Evolutionary conservation across 2,113 vertebrate genomes (phyloP), one percentile per base, ranked within the genome.

Genomic region (Tragelaphus imberbis): DNA sequence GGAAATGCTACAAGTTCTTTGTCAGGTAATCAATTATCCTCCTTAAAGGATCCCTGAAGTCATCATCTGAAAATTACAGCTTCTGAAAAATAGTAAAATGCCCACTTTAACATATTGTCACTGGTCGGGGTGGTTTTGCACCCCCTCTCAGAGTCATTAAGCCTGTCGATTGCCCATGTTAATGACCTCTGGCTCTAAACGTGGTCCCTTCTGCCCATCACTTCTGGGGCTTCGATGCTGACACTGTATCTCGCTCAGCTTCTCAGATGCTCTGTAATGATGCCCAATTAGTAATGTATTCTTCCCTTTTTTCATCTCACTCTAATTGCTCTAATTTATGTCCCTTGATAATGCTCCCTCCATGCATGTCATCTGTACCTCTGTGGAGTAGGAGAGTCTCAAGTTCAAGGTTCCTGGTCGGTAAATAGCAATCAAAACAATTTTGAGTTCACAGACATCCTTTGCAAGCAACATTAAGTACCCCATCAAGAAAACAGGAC

Each of bases 241-340:
- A 99, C 98, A 98, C 98, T 97, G 96, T 98, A 98, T 99, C 95
- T 93, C 98, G 98, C 99, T 98, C 59, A 98, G 95, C 97, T 97
- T 97, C 95, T 97, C 97, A 93, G 98, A 98, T 98, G 97, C 97
- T 98, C 98, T 98, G 99, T 99, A 99, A 99, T 98, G 98, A 82
- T 95, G 94, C 94, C 75, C 97, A 97, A 99, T 99, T 99, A 99
- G 99, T 98, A 98, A 99, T 98, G 94, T 88, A 98, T 98, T 92
- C 97, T 98, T 97, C 97, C 95, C 95, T 98, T 97, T 98, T 97
- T 98, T 97, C 96, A 96, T 96, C 98, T 97, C 98, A 96, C 98
- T 98, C 98, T 98, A 98, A 98, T 98, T 97, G 98, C 98, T 98
- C 95, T 99, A 97, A 98, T 98, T 98, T 98, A 98, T 97, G 97